Percentiles rank a stretch among this genome's conserved stretches.
Evolutionary conservation across 1,140 invertebrate species (phyloP).

Genomic region (Drosophila murphyi): DNA sequence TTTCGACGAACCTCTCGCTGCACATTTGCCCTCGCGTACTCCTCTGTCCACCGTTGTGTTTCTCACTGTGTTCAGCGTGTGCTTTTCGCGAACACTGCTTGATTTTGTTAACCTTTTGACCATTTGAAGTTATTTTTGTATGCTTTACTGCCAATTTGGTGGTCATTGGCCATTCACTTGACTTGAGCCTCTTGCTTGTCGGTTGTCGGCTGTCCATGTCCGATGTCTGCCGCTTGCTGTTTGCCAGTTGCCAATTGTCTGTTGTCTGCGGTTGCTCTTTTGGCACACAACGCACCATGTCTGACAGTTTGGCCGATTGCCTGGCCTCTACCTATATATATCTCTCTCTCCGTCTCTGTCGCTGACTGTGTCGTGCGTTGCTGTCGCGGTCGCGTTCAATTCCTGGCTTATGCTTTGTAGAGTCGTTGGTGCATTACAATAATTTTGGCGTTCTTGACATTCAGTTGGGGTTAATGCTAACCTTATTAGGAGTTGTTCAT

Average conservation of each 20-base stretch:
- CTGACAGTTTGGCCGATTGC: constrained; percentile 77
- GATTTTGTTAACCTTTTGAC: constrained; percentile 83
- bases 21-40: neutral
- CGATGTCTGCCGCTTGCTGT: constrained; percentile 25
- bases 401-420: constrained; percentile 59
- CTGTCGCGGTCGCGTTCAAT: constrained; percentile 69
- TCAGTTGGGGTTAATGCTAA: neutral
- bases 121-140: constrained; percentile 83
- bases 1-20: constrained; percentile 8
- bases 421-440: constrained; percentile 37
- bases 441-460: neutral
- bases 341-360: constrained; percentile 6
- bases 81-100: constrained; percentile 52
- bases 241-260: constrained; percentile 23
- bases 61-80: constrained; percentile 46
- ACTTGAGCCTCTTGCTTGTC: constrained; percentile 72
- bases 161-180: constrained; percentile 82
- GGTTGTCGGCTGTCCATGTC: constrained; percentile 49
- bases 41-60: neutral
- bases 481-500: too few species aligned
- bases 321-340: constrained; percentile 41
- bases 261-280: constrained; percentile 65
- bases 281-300: constrained; percentile 76
- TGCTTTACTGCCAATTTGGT: constrained; percentile 83
- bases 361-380: constrained; percentile 50